Conservation (phyloP, 2,888 invertebrate species). For the Agrotis segetum region DNA sequence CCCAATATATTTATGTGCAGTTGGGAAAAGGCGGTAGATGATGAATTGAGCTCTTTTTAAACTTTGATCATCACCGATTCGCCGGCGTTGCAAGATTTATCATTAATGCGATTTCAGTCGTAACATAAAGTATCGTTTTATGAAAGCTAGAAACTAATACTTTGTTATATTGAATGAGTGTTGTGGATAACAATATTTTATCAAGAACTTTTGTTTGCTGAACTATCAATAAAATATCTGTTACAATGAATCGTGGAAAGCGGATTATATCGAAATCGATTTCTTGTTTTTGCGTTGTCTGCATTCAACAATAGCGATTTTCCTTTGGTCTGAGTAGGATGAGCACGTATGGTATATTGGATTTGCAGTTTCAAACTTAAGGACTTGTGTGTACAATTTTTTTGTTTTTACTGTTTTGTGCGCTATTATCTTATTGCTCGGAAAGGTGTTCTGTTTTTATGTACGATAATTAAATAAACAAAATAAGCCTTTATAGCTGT, state of each 20-base stretch:
- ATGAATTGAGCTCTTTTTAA: conserved; percentile 21
- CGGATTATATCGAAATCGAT: conserved; percentile 13
- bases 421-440: not conserved
- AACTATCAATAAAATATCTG: conserved; percentile 18
- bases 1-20: no score
- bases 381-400: not conserved
- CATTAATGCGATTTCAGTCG: not conserved
- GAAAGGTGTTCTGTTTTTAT: not conserved
- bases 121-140: not conserved
- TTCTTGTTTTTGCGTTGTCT: conserved; percentile 5
- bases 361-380: conserved; percentile 15
- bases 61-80: not conserved
- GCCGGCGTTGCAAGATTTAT: not conserved
- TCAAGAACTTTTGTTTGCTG: not conserved
- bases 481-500: no score
- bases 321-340: conserved; percentile 5
- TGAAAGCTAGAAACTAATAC: not conserved
- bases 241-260: not conserved
- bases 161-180: not conserved
- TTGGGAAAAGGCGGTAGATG: no score
- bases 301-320: not conserved
- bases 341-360: not conserved
- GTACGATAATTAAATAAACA: not conserved
- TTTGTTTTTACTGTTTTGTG: not conserved
- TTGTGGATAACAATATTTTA: not conserved